A percentile compares a stretch with the other conserved stretches of the same genome.
phyloP scores from a whole-genome alignment of 2,888 invertebrate genomes.

The Conus canariensis region DNA sequence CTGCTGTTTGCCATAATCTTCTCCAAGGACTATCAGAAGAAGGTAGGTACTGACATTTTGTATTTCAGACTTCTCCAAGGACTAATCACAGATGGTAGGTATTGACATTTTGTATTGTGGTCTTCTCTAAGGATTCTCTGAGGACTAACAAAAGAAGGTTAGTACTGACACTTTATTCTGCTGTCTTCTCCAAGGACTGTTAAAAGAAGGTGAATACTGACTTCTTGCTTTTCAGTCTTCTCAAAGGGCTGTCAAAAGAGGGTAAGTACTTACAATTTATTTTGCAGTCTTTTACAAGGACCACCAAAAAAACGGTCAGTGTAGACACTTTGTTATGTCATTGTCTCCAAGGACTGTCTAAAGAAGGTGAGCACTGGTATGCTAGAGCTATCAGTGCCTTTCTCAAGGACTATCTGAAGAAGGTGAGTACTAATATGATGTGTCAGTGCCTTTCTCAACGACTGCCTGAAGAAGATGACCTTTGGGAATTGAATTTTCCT shows the following conservation, averaged over 20 bases:
- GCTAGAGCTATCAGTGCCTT: neutral
- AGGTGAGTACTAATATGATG: neutral
- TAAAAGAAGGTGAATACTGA: neutral
- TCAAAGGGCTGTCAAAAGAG: neutral
- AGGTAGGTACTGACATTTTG: constrained; percentile 69
- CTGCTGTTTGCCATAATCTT: constrained; percentile 91
- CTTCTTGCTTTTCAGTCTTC: neutral
- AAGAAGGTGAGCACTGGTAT: neutral
- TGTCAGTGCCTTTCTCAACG: no score
- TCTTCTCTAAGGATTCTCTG: constrained; percentile 73
- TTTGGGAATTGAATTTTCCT: no score
- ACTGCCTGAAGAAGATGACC: no score
- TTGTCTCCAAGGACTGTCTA: neutral
- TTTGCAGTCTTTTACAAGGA: neutral
- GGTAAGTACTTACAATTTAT: neutral
- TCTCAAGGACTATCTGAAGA: neutral
- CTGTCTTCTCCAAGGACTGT: neutral
- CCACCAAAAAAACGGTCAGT: neutral
- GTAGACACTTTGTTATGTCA: neutral
- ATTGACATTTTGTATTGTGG: constrained; percentile 84
- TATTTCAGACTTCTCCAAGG: neutral
- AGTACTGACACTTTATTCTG: neutral
- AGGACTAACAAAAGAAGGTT: constrained; percentile 83
- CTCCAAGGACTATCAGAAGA: constrained; percentile 88
- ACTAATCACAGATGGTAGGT: neutral